Evolutionary conservation across 2,113 vertebrate genomes (phyloP).

Genomic region (Pangasianodon gigas): DNA sequence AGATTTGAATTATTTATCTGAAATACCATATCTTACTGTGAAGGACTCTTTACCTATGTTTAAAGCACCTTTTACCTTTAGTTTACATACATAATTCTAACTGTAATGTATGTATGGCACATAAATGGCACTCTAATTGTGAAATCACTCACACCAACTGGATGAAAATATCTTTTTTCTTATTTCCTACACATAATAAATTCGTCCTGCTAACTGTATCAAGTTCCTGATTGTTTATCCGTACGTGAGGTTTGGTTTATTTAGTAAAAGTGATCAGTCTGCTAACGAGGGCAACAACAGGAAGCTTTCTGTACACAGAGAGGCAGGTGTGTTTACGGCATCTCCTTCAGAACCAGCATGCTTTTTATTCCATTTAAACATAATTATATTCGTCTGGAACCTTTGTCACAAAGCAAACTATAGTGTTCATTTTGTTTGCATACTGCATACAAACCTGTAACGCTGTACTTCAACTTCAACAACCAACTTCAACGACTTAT

Average conservation of each 20-base stretch:
- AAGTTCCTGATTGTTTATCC: slow-evolving; percentile 9
- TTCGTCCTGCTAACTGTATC: slow-evolving; percentile 2
- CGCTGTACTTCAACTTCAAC: background rate
- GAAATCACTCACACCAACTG: too few species aligned
- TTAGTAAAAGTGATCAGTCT: background rate
- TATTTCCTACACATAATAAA: background rate
- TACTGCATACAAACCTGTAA: too few species aligned
- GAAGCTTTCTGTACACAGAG: slow-evolving; percentile 14
- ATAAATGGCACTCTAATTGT: background rate
- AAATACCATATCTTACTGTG: background rate
- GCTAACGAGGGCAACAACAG: slow-evolving; percentile 12
- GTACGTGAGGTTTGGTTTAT: background rate
- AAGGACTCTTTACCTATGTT: background rate
- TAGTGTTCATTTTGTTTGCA: background rate
- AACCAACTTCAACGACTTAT: background rate
- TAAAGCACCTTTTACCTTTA: background rate
- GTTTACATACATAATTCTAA: background rate
- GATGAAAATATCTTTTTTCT: too few species aligned
- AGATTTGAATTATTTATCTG: background rate
- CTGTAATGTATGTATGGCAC: background rate
- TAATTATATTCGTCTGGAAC: slow-evolving; percentile 14
- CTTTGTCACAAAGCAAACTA: background rate
- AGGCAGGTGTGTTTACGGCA: slow-evolving; percentile 77
- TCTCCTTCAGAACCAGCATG: slow-evolving; percentile 19
- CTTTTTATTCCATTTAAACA: background rate